A percentile compares a stretch with the other conserved stretches of the same genome.
These are phyloP conservation scores for Etheostoma cragini DNA, from an alignment of 2,113 vertebrate species.

Conservation along the genomic window DNA sequence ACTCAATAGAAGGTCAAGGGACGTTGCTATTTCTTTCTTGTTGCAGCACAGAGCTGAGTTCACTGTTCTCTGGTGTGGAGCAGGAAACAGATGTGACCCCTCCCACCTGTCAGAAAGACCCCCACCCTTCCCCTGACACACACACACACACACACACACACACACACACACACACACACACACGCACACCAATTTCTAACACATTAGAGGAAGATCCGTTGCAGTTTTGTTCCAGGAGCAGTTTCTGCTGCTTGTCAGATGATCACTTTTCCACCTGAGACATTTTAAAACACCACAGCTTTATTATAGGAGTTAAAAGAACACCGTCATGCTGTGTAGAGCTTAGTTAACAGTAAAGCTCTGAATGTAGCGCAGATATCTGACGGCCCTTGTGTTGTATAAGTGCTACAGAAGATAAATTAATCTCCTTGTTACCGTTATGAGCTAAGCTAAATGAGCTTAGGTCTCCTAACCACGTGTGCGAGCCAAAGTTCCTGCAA, in stretches of 20 bases:
- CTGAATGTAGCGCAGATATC: not conserved
- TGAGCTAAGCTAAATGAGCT: not conserved
- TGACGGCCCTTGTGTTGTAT: not conserved
- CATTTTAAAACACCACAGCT: not conserved
- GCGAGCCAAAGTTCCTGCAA: not conserved
- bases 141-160: constrained; percentile 42
- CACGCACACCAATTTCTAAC: not conserved
- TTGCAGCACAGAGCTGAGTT: constrained; percentile 16
- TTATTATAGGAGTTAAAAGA: not conserved
- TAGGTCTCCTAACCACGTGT: not conserved
- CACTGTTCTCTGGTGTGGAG: constrained; percentile 46
- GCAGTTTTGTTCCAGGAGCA: constrained; percentile 43
- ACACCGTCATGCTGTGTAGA: not conserved
- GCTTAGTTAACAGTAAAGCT: not conserved
- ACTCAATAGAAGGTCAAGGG: constrained; percentile 30
- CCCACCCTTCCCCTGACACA: constrained; percentile 50
- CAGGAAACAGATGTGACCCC: constrained; percentile 82
- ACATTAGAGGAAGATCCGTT: constrained; percentile 4
- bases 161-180: constrained; percentile 14
- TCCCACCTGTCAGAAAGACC: constrained; percentile 71
- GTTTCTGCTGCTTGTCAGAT: constrained; percentile 32
- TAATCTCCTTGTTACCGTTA: not conserved
- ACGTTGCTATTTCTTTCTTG: constrained; percentile 12
- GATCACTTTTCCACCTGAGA: constrained; percentile 33
- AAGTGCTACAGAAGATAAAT: not conserved